These are phyloP conservation scores for Caenorhabditis wallacei DNA, from an alignment of 2,888 invertebrate species.

Conservation along the genomic window DNA sequence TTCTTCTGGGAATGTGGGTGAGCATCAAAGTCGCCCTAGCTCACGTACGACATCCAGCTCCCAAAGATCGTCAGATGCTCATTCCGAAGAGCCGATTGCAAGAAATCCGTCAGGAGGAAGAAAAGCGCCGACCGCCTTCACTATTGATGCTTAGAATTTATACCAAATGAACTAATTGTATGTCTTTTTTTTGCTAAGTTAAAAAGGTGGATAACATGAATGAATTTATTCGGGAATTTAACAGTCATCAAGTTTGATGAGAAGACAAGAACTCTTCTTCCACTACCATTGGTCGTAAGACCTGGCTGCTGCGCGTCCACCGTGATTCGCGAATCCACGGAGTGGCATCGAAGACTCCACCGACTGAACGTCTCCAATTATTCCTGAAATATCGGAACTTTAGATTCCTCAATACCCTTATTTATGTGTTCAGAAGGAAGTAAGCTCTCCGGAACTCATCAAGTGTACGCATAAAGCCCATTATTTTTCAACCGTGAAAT, in stretches of 20 bases:
- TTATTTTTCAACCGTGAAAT: conserved; percentile 45
- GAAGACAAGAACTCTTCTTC: conserved; percentile 34
- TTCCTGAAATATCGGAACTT: conserved; percentile 62
- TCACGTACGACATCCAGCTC: conserved; percentile 53
- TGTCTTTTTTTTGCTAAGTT: neutral
- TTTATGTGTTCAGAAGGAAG: conserved; percentile 10
- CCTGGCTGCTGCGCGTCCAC: conserved; percentile 64
- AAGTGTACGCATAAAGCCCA: conserved; percentile 26
- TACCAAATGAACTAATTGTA: neutral
- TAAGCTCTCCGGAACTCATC: conserved; percentile 31
- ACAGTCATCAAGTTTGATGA: conserved; percentile 56
- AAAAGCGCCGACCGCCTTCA: conserved; percentile 57
- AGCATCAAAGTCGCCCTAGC: conserved; percentile 64
- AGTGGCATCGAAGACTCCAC: conserved; percentile 64
- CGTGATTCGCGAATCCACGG: conserved; percentile 65
- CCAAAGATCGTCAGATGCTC: conserved; percentile 52
- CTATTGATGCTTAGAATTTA: conserved; percentile 46
- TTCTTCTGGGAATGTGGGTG: conserved; percentile 63
- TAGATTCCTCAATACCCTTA: neutral
- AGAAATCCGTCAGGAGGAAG: conserved; percentile 41
- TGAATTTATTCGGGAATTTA: conserved; percentile 44
- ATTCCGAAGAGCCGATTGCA: conserved; percentile 30
- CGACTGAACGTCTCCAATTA: conserved; percentile 68
- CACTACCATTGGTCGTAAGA: conserved; percentile 66
- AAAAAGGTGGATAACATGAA: conserved; percentile 36